These are phyloP conservation scores for Agriopis marginaria DNA, from an alignment of 2,888 invertebrate genomes.

Conservation along the genomic window DNA sequence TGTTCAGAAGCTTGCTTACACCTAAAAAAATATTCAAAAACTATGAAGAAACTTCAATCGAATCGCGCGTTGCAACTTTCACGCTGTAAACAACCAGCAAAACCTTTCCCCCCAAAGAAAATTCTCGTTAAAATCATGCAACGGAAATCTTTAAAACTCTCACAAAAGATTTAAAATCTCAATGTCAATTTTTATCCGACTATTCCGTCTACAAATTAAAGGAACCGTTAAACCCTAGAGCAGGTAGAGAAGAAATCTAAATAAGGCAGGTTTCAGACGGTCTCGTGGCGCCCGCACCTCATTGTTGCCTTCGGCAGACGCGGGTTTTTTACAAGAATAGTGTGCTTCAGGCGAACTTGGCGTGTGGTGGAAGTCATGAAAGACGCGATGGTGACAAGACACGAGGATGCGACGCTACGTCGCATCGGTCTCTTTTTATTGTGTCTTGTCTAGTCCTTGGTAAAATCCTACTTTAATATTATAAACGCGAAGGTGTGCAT, in stretches of 20 bases:
- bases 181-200: slow-evolving; percentile 26
- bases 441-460: too few relatives aligned
- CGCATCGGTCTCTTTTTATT: too few relatives aligned
- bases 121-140: slow-evolving; percentile 7
- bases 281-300: slow-evolving; percentile 40
- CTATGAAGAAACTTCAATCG: background rate
- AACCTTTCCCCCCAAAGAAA: background rate
- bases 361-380: slow-evolving; percentile 18
- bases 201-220: slow-evolving; percentile 32
- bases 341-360: slow-evolving; percentile 32
- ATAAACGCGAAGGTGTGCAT: too few relatives aligned
- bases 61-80: background rate
- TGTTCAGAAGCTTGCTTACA: too few relatives aligned
- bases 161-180: slow-evolving; percentile 23
- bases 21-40: background rate
- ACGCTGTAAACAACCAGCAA: background rate
- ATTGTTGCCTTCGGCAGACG: slow-evolving; percentile 45
- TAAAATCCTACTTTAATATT: too few relatives aligned
- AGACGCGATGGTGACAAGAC: too few relatives aligned
- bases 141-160: slow-evolving; percentile 1
- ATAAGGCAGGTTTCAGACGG: slow-evolving; percentile 42
- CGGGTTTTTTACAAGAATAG: slow-evolving; percentile 39
- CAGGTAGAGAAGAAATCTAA: slow-evolving; percentile 41
- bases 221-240: slow-evolving; percentile 29
- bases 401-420: background rate